These are phyloP conservation scores for Ceramica pisi DNA, from an alignment of 2,888 invertebrate genomes.

Conservation along the genomic window DNA sequence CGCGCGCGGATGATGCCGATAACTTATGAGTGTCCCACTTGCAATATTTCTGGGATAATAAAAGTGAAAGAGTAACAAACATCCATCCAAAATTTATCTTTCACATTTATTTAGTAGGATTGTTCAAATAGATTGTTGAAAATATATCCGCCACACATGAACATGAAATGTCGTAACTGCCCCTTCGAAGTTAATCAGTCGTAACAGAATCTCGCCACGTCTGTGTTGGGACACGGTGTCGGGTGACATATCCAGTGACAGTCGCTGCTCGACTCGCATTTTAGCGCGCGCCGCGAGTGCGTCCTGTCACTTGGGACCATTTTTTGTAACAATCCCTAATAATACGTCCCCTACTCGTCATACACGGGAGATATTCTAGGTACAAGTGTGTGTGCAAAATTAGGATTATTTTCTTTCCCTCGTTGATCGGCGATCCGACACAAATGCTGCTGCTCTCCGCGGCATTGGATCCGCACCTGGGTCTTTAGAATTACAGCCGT, in stretches of 20 bases:
- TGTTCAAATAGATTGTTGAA: too few relatives aligned
- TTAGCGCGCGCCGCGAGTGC: not conserved
- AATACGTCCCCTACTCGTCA: not conserved
- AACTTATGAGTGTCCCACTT: too few relatives aligned
- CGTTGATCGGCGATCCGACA: not conserved
- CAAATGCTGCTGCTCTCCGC: not conserved
- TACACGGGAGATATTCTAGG: not conserved
- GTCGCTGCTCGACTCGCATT: not conserved
- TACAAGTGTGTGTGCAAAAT: not conserved
- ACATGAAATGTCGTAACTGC: not conserved
- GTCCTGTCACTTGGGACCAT: not conserved
- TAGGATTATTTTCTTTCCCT: not conserved
- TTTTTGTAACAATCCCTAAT: not conserved
- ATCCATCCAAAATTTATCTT: too few relatives aligned
- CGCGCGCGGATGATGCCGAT: too few relatives aligned
- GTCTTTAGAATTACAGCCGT: not conserved
- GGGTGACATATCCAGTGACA: constrained; percentile 41
- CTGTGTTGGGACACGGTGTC: constrained; percentile 38
- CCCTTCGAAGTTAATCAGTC: constrained; percentile 16
- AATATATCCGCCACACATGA: not conserved
- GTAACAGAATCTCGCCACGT: constrained; percentile 5
- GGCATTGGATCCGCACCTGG: not conserved
- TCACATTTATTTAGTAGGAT: too few relatives aligned
- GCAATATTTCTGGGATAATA: too few relatives aligned
- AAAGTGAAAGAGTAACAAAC: too few relatives aligned